Evolutionary conservation across 2,113 vertebrate genomes (phyloP), one percentile per base, ranked within the genome.

Genomic region (Oryzias celebensis): DNA sequence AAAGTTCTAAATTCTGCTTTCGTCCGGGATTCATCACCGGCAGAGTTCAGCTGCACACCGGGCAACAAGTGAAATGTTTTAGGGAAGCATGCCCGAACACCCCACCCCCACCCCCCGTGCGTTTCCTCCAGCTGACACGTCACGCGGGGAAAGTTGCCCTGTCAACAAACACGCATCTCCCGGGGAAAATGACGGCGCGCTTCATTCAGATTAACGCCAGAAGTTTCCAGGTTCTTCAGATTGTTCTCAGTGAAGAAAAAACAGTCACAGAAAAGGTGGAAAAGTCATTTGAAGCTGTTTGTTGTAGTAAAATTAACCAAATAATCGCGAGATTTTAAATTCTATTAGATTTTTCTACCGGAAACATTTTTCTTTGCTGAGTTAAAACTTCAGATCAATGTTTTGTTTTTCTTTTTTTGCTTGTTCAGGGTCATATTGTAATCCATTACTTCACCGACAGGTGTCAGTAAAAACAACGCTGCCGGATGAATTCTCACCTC

Each of bases 141-240:
- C 89, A 87, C 78, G 43, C 44, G 77, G 68, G 86, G 70, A 84
- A 91, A 90, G 89, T 90, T 91, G 80, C 81, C 83, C 83, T 26
- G 77, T 75, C 58, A 75, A 76, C 75, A 65, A 80, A 83, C 78
- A 60, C 58, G 0, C 65, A 46, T 74, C 85, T 83, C 87, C 46
- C 60, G 81, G 65, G 81, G 80, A 64, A 66, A 14, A 58, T 43
- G 58, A 56, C 66, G 73, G 73, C 85, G 87, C 80, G 47, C 54
- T 20, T 18, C 76, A 45, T 48, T 69, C 86, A 88, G 85, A 17
- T 18, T 48, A 20, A 48, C n/a, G 20, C 42, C 15, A 8, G 58
- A 42, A 52, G 24, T 52, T 42, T 60, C 23, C 60, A 18, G 41
- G 46, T 28, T 28, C 3, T 28, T 28, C 7, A 63, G 1, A 4